Evolutionary conservation across 2,888 invertebrate genomes (phyloP), one percentile per base, ranked within the genome.

Genomic region (Agonopterix alstromeriana): DNA sequence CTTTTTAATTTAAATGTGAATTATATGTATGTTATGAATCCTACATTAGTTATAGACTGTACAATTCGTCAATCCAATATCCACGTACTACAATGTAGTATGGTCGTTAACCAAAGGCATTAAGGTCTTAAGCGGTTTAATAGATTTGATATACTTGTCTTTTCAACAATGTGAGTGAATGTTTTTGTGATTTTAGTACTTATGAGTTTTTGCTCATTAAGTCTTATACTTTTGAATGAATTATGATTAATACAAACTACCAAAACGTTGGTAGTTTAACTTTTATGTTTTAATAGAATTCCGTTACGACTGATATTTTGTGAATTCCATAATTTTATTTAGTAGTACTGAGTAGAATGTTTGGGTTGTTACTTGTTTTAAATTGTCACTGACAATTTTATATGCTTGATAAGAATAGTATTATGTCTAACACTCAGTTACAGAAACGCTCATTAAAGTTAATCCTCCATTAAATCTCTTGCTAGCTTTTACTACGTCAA

Each of bases 171-270:
- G 8, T 44, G 67, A 60, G 61, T 73, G 72, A 54, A 65, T 72
- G 70, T 61, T 62, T 74, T 73, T 76, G 81, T 82, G 80, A 81
- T 82, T 77, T 65, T 73, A 76, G 82, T 85, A 85, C 84, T 83
- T 83, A 84, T 76, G 66, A 61, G 65, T 62, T 63, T 56, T 75
- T 76, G 73, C 69, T 77, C 70, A 73, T 67, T 45, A 11, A 38
- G n/a, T 38, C 2, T 46, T 17, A n/a, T 40, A 12, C n/a, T 45
- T 27, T 27, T 38, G 38, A 11, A 44, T 44, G 27, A 36, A 44
- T 44, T 43, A 35, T 43, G n/a, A 35, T n/a, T 43, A 43, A n/a
- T 35, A 35, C 7, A 43, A 8, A 41, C 11, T 45, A 45, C 48
- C 45, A 40, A 35, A 43, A 2, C 3, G 12, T 11, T 38, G 43